These are phyloP conservation scores for Pogona vitticeps DNA, from an alignment of 2,113 vertebrate species.

Conservation along the genomic window DNA sequence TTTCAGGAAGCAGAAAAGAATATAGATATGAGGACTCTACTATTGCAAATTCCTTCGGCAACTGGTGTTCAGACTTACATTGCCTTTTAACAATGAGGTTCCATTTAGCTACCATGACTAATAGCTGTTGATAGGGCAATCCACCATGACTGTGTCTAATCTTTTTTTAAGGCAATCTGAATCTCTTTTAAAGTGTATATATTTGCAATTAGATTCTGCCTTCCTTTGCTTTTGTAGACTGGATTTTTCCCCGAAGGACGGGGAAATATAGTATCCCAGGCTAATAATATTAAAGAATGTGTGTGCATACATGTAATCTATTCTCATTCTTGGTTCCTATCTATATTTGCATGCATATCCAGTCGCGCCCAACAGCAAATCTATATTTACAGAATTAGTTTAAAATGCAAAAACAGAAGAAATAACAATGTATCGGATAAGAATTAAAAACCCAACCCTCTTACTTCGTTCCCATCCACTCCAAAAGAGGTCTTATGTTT, in stretches of 20 bases:
- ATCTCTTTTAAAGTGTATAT: background rate
- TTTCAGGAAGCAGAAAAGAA: background rate
- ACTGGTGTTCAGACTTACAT: background rate
- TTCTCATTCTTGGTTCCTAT: too few species aligned
- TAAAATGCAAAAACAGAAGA: background rate
- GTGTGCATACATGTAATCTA: background rate
- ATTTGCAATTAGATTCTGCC: background rate
- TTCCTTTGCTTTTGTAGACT: background rate
- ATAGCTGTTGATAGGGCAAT: background rate
- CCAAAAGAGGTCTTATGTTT: background rate
- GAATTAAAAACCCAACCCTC: background rate
- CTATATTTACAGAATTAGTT: background rate
- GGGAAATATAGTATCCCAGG: too few species aligned
- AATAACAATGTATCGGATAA: background rate
- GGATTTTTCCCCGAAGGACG: background rate
- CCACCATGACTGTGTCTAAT: constrained; percentile 5
- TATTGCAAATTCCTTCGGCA: background rate
- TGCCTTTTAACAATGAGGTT: background rate
- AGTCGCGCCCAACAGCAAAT: background rate
- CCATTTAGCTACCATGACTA: constrained; percentile 6
- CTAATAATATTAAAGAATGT: background rate
- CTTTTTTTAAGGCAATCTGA: constrained; percentile 3
- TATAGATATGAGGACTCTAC: background rate
- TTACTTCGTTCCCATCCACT: background rate
- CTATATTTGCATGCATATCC: background rate